Evolutionary conservation across 2,797 vertebrate species (phyloP).

Genomic region (Fistularia tabacaria): DNA sequence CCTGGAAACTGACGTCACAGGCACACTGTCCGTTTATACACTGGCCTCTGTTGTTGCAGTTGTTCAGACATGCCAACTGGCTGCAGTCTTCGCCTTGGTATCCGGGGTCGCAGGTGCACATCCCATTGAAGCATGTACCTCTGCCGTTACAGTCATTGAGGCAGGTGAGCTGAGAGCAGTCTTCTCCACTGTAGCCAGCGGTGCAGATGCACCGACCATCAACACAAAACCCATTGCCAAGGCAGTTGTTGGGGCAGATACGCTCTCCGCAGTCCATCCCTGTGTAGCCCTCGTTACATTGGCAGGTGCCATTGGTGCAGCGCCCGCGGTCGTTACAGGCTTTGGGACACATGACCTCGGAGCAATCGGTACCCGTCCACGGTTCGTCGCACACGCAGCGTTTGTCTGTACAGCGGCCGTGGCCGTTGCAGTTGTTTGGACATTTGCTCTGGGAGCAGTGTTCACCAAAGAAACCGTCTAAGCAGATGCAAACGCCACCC

Average conservation of each 20-base stretch:
- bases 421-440: conserved; percentile 81
- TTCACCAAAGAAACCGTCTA: conserved; percentile 75
- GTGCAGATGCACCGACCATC: conserved; percentile 83
- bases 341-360: conserved; percentile 85
- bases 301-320: conserved; percentile 88
- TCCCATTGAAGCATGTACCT: conserved; percentile 79
- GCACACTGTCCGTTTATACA: conserved; percentile 82
- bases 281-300: conserved; percentile 82
- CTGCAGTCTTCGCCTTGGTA: conserved; percentile 82
- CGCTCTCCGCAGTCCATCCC: conserved; percentile 83
- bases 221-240: conserved; percentile 77
- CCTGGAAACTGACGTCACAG: conserved; percentile 79
- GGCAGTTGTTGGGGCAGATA: conserved; percentile 81
- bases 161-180: conserved; percentile 83
- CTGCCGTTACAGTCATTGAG: conserved; percentile 79
- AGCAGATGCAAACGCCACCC: conserved; percentile 78
- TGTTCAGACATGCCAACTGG: conserved; percentile 74
- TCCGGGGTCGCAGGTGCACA: conserved; percentile 81
- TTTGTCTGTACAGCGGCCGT: conserved; percentile 80
- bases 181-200: conserved; percentile 77
- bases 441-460: conserved; percentile 83
- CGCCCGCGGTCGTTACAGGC: conserved; percentile 88
- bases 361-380: conserved; percentile 86
- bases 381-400: conserved; percentile 84
- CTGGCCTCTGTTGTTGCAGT: conserved; percentile 78